Percentiles rank a stretch among this genome's conserved stretches.
These are phyloP conservation scores for Platyura marginata DNA, from an alignment of 1,140 invertebrate species.

Conservation along the genomic window DNA sequence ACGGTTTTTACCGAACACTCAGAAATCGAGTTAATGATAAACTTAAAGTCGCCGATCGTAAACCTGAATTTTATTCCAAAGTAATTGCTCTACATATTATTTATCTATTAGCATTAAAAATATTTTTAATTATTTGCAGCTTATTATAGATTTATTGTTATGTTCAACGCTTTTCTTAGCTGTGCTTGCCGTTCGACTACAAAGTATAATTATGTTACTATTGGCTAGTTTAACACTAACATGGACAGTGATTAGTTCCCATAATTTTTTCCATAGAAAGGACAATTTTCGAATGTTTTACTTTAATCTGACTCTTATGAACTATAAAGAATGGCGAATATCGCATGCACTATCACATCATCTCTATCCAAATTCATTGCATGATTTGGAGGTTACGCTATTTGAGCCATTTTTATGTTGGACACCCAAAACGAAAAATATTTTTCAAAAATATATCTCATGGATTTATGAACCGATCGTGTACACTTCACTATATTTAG, in stretches of 20 bases:
- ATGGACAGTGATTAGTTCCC: constrained; percentile 36
- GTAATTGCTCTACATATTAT: not conserved
- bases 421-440: constrained; percentile 33
- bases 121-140: not conserved
- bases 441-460: constrained; percentile 23
- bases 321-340: constrained; percentile 52
- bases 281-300: constrained; percentile 71
- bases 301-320: constrained; percentile 45
- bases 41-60: constrained; percentile 27
- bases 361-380: constrained; percentile 56
- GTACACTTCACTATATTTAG: constrained; percentile 25
- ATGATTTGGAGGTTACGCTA: constrained; percentile 52
- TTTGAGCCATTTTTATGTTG: constrained; percentile 55
- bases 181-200: constrained; percentile 28
- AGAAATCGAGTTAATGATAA: constrained; percentile 30
- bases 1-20: constrained; percentile 47
- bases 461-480: constrained; percentile 30
- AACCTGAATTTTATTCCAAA: constrained; percentile 8
- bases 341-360: constrained; percentile 64
- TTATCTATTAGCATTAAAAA: not conserved
- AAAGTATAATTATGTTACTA: constrained; percentile 23
- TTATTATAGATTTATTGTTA: no score
- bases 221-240: constrained; percentile 34
- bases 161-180: constrained; percentile 30
- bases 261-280: constrained; percentile 67